Conservation (phyloP, 2,113 vertebrate genomes). For the Aspiorhynchus laticeps region DNA sequence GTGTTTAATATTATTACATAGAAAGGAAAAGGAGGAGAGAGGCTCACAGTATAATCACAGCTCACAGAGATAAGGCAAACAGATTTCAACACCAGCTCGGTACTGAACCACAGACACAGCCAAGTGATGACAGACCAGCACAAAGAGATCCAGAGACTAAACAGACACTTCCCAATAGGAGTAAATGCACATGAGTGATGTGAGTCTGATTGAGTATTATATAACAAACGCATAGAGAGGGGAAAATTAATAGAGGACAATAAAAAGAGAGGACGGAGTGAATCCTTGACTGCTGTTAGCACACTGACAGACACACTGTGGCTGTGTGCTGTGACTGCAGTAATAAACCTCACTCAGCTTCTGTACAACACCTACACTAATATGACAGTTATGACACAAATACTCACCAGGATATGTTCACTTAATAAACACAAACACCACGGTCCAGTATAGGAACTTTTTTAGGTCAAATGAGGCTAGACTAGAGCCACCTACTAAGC, state of each 20-base stretch:
- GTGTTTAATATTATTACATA: slow-evolving; percentile 10
- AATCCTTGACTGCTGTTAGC: not conserved
- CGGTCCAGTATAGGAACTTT: not conserved
- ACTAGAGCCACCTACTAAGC: not conserved
- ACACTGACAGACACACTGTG: not conserved
- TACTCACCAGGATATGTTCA: slow-evolving; percentile 12
- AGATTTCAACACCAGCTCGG: slow-evolving; percentile 9
- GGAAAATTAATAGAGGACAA: not conserved
- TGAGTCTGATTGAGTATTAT: not conserved
- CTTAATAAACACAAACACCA: not conserved
- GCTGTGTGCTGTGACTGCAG: not conserved
- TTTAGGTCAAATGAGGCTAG: not conserved
- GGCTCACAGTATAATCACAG: slow-evolving; percentile 45
- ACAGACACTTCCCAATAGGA: slow-evolving; percentile 6
- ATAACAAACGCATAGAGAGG: not conserved
- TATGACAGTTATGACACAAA: not conserved
- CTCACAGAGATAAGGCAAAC: slow-evolving; percentile 38
- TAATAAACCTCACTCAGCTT: slow-evolving; percentile 16
- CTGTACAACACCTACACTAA: slow-evolving; percentile 6
- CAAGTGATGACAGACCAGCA: slow-evolving; percentile 37
- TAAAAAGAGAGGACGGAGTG: not conserved
- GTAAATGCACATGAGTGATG: slow-evolving; percentile 26
- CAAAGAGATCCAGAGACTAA: slow-evolving; percentile 12
- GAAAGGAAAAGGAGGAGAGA: slow-evolving; percentile 39
- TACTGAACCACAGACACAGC: slow-evolving; percentile 16